Conservation (phyloP, 2,113 vertebrate genomes). For the Lasiurus borealis region DNA sequence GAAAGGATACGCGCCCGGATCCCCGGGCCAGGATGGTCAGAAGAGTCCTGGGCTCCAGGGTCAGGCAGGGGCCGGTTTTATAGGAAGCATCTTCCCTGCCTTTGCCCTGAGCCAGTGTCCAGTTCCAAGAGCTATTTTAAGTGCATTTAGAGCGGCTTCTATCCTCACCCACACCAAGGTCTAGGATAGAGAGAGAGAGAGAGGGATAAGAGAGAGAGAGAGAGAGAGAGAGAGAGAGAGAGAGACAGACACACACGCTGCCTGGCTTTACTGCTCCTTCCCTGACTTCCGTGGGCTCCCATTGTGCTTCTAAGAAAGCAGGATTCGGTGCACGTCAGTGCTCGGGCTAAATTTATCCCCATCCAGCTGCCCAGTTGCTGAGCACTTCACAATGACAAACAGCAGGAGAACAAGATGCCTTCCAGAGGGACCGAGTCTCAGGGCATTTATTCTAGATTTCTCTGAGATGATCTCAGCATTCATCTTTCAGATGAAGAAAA, state of each 20-base stretch:
- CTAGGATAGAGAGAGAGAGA: conserved; percentile 11
- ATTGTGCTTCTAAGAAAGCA: conserved; percentile 71
- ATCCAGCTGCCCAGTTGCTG: conserved; percentile 74
- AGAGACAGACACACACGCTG: not conserved
- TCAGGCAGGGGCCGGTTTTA: conserved; percentile 40
- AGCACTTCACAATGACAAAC: conserved; percentile 74
- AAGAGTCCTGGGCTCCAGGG: conserved; percentile 8
- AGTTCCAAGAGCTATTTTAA: conserved; percentile 72
- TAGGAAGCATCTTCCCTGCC: conserved; percentile 64
- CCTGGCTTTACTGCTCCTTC: conserved; percentile 61
- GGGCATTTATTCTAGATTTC: conserved; percentile 77
- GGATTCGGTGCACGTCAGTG: conserved; percentile 72
- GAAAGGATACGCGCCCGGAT: not conserved
- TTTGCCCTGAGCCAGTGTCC: conserved; percentile 46
- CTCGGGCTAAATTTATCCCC: conserved; percentile 73
- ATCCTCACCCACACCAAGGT: conserved; percentile 64
- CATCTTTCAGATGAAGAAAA: conserved; percentile 63
- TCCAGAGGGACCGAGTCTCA: conserved; percentile 67
- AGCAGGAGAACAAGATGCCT: conserved; percentile 67
- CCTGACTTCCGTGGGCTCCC: conserved; percentile 74
- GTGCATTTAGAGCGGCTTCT: conserved; percentile 37
- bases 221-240: not conserved
- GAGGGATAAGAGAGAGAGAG: not conserved
- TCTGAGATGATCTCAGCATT: conserved; percentile 74
- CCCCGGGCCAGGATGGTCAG: not conserved